A percentile compares a stretch with the other conserved stretches of the same genome.
phyloP scores from a whole-genome alignment of 2,888 invertebrate species.

The Coleophora flavipennella region DNA sequence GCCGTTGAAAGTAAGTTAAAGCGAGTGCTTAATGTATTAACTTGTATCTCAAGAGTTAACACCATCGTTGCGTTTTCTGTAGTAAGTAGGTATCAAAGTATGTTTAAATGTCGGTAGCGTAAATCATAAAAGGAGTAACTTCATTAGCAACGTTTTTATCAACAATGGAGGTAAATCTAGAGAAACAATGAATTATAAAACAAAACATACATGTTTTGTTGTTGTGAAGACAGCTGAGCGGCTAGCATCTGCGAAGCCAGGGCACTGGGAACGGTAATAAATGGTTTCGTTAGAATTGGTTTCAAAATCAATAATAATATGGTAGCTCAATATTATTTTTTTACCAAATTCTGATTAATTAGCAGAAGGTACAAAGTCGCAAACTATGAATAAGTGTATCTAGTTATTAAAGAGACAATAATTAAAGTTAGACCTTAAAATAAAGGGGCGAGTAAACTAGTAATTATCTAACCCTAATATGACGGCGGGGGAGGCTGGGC shows the following conservation, averaged over 20 bases:
- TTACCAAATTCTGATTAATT: neutral
- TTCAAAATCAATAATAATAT: constrained; percentile 6
- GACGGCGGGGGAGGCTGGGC: no score
- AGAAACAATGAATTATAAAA: constrained; percentile 52
- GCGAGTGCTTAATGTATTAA: constrained; percentile 65
- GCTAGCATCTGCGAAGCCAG: constrained; percentile 97
- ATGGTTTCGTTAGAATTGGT: constrained; percentile 56
- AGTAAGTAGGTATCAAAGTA: neutral
- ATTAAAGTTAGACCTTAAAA: no score
- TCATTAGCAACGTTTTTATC: neutral
- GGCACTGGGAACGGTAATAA: constrained; percentile 88
- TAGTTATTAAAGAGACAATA: no score
- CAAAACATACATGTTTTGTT: constrained; percentile 91
- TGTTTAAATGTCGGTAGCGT: neutral
- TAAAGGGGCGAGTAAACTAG: no score
- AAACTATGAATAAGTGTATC: no score
- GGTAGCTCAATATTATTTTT: no score
- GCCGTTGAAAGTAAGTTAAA: constrained; percentile 47
- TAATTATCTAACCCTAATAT: no score
- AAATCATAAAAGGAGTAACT: neutral
- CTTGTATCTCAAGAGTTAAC: constrained; percentile 57
- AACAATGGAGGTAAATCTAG: constrained; percentile 24
- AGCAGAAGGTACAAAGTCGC: constrained; percentile 36
- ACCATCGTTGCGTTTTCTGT: constrained; percentile 16
- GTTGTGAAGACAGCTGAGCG: constrained; percentile 92